These are phyloP conservation scores for Eudemis profundana DNA, from an alignment of 2,888 invertebrate genomes.

Conservation along the genomic window DNA sequence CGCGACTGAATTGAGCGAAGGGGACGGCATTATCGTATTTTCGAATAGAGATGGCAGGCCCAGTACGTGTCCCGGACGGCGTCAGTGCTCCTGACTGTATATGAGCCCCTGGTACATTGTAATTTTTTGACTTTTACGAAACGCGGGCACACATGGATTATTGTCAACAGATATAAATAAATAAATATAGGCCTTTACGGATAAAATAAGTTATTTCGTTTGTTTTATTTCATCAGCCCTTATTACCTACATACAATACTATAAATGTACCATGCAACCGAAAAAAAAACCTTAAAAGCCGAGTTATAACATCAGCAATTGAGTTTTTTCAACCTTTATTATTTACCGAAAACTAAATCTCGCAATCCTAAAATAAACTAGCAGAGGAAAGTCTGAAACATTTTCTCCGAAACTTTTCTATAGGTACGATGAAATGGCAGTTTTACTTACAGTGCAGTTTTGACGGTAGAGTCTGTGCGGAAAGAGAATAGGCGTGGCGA, in stretches of 20 bases:
- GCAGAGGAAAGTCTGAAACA: too few relatives aligned
- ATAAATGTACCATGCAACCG: too few relatives aligned
- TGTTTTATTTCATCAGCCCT: constrained; percentile 45
- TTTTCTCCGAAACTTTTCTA: too few relatives aligned
- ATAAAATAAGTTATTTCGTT: constrained; percentile 61
- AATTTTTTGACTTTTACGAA: constrained; percentile 49
- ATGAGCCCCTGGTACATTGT: constrained; percentile 47
- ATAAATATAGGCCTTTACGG: constrained; percentile 79
- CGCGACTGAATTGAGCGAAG: constrained; percentile 9
- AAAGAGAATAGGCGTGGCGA: too few relatives aligned
- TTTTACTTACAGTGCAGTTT: too few relatives aligned
- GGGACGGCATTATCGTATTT: constrained; percentile 1
- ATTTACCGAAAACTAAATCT: too few relatives aligned
- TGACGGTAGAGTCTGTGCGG: too few relatives aligned
- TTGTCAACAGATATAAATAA: constrained; percentile 70
- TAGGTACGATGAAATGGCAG: too few relatives aligned
- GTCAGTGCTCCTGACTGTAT: constrained; percentile 39
- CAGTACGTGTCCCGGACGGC: constrained; percentile 22
- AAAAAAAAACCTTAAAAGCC: too few relatives aligned
- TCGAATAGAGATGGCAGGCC: constrained; percentile 6
- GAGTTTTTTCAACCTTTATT: too few relatives aligned
- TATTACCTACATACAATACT: not conserved
- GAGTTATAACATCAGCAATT: too few relatives aligned
- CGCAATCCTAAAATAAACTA: too few relatives aligned
- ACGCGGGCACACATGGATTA: constrained; percentile 60